Conservation (phyloP, 2,113 vertebrate species). For the Neopipo cinnamomea region DNA sequence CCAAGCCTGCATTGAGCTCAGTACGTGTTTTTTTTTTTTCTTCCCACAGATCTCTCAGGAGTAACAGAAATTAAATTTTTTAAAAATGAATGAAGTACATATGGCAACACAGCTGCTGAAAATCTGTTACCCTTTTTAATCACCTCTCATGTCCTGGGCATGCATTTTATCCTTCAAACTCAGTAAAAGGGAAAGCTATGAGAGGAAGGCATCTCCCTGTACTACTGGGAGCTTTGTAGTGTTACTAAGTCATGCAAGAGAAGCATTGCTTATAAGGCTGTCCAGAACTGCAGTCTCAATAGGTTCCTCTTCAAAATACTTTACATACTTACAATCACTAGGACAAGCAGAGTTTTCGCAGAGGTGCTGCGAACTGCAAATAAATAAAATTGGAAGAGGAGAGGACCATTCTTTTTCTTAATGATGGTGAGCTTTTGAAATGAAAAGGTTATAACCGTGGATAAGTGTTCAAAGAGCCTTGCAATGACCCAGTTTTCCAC, state of each 20-base stretch:
- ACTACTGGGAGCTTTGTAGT: not conserved
- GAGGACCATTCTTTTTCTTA: not conserved
- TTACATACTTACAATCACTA: not conserved
- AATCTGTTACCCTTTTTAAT: constrained; percentile 58
- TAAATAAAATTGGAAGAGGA: not conserved
- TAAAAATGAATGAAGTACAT: constrained; percentile 26
- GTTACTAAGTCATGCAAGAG: not conserved
- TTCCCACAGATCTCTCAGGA: not conserved
- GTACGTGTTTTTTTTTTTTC: not conserved
- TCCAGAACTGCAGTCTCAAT: not conserved
- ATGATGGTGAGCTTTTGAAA: not conserved
- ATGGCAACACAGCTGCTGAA: constrained; percentile 51
- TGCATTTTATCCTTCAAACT: constrained; percentile 3
- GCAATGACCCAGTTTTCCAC: not conserved
- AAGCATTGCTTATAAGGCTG: not conserved
- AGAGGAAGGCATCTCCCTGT: not conserved
- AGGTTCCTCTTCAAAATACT: not conserved
- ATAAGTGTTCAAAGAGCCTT: not conserved
- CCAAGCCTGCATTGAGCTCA: not conserved
- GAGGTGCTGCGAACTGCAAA: not conserved
- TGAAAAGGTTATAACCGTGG: not conserved
- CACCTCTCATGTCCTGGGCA: not conserved
- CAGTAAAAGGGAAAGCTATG: not conserved
- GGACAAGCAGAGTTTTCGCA: not conserved
- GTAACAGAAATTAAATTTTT: constrained; percentile 7